Evolutionary conservation across 2,113 vertebrate species (phyloP), one percentile per base, ranked within the genome.

Genomic region (Chaetodon auriga): DNA sequence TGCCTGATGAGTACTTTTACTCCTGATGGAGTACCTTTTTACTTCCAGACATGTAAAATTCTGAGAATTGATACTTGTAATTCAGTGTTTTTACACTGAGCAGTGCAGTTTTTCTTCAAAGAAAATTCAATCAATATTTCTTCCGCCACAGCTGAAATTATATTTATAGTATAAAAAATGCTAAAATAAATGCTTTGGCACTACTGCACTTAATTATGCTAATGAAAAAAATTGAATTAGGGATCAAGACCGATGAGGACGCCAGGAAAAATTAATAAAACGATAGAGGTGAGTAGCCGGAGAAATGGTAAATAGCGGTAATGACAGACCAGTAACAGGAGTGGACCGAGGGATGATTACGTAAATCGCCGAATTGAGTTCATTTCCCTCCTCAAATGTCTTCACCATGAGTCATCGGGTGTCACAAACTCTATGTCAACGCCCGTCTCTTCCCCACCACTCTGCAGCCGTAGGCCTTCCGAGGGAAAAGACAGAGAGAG

Each of bases 301-400:
- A 61, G 25, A 66, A 64, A 78, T 18, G 8, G 21, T 55, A 18
- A 69, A 49, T 21, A 13, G 51, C 54, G 18, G 23, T n/a, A 78
- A 66, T 68, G 36, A 51, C 48, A 65, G 15, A 84, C 49, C 64
- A 23, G 68, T 73, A 48, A 60, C 76, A 61, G 78, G 46, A 54
- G 51, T 58, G 46, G 72, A 88, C 71, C 69, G 10, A 25, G 78
- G 69, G 46, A 46, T 74, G 76, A 92, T 92, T 89, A 89, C 89
- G 88, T 93, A 92, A 93, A 92, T 89, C 62, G 51, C 49, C 3
- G 38, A 88, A 91, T 89, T 86, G 86, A 92, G 92, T 92, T 92
- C 84, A 86, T 60, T 76, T 86, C 66, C 74, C 60, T 90, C 80
- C 80, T 89, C 86, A 92, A 88, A 93, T 91, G 93, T 92, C 90